phyloP scores from a whole-genome alignment of 2,113 vertebrate species.

The Gymnorhina tibicen region DNA sequence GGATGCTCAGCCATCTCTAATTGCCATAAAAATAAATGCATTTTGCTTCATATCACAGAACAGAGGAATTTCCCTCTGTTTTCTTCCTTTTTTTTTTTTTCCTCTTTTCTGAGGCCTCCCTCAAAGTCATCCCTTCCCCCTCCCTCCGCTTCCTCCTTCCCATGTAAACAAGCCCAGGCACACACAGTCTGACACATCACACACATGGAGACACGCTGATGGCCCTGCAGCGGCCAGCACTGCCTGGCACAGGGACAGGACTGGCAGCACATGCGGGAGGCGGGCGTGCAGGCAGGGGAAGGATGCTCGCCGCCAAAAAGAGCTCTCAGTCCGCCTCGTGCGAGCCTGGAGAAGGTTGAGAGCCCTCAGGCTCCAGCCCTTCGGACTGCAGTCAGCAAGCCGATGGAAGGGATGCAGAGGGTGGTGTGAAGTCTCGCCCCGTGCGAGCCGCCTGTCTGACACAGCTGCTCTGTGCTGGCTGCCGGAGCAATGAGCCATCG shows the following conservation, averaged over 20 bases:
- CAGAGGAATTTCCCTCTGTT: neutral
- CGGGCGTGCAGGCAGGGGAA: neutral
- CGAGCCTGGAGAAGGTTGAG: neutral
- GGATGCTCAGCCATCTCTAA: conserved; percentile 43
- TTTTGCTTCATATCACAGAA: conserved; percentile 25
- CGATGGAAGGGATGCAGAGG: neutral
- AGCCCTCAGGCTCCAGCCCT: neutral
- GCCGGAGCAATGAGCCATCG: neutral
- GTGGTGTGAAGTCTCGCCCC: neutral
- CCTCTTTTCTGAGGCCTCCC: neutral
- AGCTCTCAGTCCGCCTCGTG: neutral
- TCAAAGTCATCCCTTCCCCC: conserved; percentile 29
- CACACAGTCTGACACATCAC: conserved; percentile 46
- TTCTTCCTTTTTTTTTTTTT: neutral
- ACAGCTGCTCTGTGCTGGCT: neutral
- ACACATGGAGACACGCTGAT: conserved; percentile 20
- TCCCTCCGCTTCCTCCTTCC: neutral
- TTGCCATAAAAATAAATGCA: conserved; percentile 47
- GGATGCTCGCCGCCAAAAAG: neutral
- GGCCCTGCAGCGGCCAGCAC: neutral
- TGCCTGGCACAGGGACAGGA: conserved; percentile 14
- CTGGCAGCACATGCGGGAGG: neutral
- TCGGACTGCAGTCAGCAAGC: neutral
- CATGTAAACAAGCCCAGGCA: conserved; percentile 41
- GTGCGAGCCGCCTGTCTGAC: neutral